Base-by-base conservation (phyloP, 1,140 invertebrate genomes). In the Macrobrachium rosenbergii region DNA sequence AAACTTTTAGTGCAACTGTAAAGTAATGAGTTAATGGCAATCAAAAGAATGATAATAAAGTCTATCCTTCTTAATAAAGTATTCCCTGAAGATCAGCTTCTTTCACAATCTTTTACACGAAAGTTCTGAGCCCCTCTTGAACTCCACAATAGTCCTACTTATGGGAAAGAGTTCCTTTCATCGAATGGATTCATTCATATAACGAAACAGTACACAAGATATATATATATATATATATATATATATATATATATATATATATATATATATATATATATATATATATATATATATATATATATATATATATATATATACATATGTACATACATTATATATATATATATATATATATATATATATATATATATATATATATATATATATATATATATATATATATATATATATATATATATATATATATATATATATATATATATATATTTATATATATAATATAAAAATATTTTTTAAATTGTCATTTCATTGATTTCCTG, bases 321-420 rank as follows among this genome's bases (percentile, higher is more conserved):
- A 52, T 52, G 6, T 10, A 8, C 6, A 52, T 52, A 8, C 7
- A 52, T 0, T 5, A 67, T 67, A 67, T 67, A 8, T 67, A 67
- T 67, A 67, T 23, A 17, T 67, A 11, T 67, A 69, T 69, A 23
- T 69, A 69, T 21, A 69, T 69, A 69, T 21, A 37, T 21, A 69
- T 69, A 69, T 21, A 69, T 21, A 21, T 69, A 69, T 21, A 69
- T n/a, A 69, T n/a, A 69, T 69, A 69, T 69, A 69, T 19, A 69
- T 69, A 69, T 69, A 21, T 21, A 69, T 69, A 69, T 69, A 69
- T 69, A 69, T 69, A 69, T 69, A 69, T 69, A 69, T 69, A 69
- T 69, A 69, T 69, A 69, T 69, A 21, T 69, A 69, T 69, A 21
- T 69, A 69, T 69, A 21, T 69, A 69, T 69, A 21, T 69, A 69